Base-by-base conservation (phyloP, 1,140 invertebrate genomes). In the Macrocentrus cingulum region DNA sequence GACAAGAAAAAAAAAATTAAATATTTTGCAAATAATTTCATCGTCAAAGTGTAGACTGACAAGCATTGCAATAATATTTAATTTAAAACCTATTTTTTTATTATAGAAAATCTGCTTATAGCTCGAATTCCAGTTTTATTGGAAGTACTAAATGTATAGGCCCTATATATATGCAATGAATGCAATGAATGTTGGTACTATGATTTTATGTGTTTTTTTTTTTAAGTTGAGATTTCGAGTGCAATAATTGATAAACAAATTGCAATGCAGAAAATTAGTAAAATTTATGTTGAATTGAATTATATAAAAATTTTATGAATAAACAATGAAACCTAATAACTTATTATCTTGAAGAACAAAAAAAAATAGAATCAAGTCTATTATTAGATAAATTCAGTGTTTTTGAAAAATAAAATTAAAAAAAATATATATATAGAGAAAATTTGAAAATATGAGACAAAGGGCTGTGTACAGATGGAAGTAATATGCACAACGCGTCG, bases 401-500 rank as follows among this genome's bases (percentile, higher is more conserved):
- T 57, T 23, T 49, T 49, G 45, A 34, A 49, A 34, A 50, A 34
- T 48, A 34, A 39, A 45, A n/a, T 16, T 34, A 50, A 6, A 42
- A 39, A 60, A 15, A 59, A 62, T n/a, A n/a, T n/a, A n/a, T n/a
- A n/a, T n/a, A n/a, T n/a, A 49, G 52, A 54, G 19, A 16, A 56
- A 45, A 62, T 46, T 25, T 55, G 57, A 53, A 71, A 57, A 56
- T 56, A 64, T 63, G 23, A 44, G 61, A 49, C 62, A 51, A 59
- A 76, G 70, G 72, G 75, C 73, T 77, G 72, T 77, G 75, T 74
- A 73, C 63, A 70, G 69, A 69, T 69, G 19, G 75, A 78, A 78
- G 76, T 77, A 72, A 77, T 66, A 72, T 74, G 75, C 70, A 73
- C 76, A 79, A 75, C 73, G 73, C 67, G 71, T 58, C 73, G 73